phyloP scores from a whole-genome alignment of 2,888 invertebrate genomes.

The Sarcophaga caerulescens region DNA sequence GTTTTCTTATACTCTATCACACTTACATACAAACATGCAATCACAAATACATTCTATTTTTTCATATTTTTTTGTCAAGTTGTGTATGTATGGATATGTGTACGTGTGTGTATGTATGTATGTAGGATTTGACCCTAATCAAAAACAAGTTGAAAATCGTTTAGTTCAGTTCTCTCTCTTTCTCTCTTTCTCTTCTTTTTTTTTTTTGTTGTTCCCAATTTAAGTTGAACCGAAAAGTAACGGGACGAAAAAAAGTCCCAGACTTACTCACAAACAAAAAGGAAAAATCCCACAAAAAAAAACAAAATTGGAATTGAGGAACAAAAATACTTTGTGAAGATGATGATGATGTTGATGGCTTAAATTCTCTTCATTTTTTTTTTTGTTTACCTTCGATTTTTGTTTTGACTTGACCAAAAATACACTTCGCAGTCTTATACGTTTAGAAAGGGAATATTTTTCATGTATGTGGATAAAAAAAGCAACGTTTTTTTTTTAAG shows the following conservation, averaged over 20 bases:
- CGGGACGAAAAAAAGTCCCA: not conserved
- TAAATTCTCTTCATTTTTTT: constrained; percentile 22
- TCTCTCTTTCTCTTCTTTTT: constrained; percentile 32
- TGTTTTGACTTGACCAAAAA: constrained; percentile 31
- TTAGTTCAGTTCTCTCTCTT: constrained; percentile 55
- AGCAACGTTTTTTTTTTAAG: not conserved
- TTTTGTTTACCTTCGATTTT: constrained; percentile 4
- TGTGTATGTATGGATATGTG: constrained; percentile 25
- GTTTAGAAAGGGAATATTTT: not conserved
- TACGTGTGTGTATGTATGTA: constrained; percentile 45
- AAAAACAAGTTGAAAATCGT: constrained; percentile 69
- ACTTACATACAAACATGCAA: not conserved
- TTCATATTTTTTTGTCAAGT: constrained; percentile 35
- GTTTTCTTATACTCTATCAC: constrained; percentile 32
- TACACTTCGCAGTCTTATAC: not conserved
- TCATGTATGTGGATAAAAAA: not conserved
- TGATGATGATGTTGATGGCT: constrained; percentile 36
- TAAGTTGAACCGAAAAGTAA: constrained; percentile 52
- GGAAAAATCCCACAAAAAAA: constrained; percentile 5
- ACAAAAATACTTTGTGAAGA: constrained; percentile 54
- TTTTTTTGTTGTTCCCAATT: constrained; percentile 54
- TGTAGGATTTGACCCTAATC: constrained; percentile 67
- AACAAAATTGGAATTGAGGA: constrained; percentile 31
- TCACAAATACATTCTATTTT: not conserved
- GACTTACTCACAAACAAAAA: not conserved